Evolutionary conservation across 2,113 vertebrate species (phyloP).

Genomic region (Malurus elegans): DNA sequence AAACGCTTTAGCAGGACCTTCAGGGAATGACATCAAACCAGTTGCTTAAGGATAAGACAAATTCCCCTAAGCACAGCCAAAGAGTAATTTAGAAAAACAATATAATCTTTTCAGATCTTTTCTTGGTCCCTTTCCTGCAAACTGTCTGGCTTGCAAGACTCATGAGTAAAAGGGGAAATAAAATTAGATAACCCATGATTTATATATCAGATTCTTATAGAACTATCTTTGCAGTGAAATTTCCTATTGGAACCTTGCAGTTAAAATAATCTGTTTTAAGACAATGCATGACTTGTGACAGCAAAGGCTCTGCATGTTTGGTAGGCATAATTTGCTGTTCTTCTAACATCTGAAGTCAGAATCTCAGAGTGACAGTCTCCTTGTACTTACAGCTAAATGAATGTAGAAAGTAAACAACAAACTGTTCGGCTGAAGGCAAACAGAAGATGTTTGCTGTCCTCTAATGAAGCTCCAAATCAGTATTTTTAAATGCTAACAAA

Average conservation of each 20-base stretch:
- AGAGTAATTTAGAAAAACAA: neutral
- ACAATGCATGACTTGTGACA: neutral
- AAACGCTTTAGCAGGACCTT: neutral
- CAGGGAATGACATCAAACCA: neutral
- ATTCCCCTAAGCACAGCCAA: neutral
- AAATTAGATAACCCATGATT: neutral
- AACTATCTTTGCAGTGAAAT: neutral
- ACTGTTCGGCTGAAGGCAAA: slow-evolving; percentile 15
- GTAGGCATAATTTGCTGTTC: neutral
- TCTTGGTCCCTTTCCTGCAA: neutral
- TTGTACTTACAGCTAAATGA: neutral
- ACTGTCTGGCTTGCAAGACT: neutral
- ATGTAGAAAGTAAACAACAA: neutral
- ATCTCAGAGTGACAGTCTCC: neutral
- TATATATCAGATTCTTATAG: neutral
- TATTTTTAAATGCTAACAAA: neutral
- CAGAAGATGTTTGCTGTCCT: neutral
- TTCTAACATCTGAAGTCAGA: slow-evolving; percentile 27
- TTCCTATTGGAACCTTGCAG: neutral
- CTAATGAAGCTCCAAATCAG: neutral
- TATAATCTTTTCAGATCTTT: neutral
- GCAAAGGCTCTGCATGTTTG: neutral
- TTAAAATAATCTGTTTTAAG: neutral
- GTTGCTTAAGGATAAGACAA: neutral
- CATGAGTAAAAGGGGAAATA: neutral